Conservation (phyloP, 2,888 invertebrate genomes). For the Syrphus vitripennis region DNA sequence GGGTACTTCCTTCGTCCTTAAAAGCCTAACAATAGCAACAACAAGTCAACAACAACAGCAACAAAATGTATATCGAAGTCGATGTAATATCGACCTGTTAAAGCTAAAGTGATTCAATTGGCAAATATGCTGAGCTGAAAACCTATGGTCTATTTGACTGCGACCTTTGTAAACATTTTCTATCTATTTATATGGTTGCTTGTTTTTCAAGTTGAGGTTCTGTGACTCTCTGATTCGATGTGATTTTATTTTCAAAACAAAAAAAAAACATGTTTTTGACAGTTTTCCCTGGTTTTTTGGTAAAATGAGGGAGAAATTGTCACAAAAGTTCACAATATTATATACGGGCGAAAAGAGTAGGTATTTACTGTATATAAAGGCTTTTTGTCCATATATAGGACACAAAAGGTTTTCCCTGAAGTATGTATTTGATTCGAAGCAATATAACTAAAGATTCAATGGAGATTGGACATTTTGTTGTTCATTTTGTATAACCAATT, state of each 20-base stretch:
- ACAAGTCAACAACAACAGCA: background rate
- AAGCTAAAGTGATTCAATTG: conserved; percentile 34
- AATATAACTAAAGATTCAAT: background rate
- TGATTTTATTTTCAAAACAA: conserved; percentile 1
- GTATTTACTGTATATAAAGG: background rate
- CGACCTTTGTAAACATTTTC: conserved; percentile 61
- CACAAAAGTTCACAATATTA: background rate
- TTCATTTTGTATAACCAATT: background rate
- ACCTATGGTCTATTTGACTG: conserved; percentile 35
- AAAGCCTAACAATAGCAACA: background rate
- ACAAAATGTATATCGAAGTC: background rate
- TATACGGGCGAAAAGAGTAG: background rate
- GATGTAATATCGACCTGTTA: conserved; percentile 20
- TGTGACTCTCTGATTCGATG: conserved; percentile 39
- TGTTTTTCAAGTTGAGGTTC: conserved; percentile 51
- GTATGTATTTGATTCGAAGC: background rate
- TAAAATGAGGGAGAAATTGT: background rate
- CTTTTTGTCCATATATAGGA: background rate
- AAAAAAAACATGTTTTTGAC: background rate
- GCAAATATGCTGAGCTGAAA: conserved; percentile 55
- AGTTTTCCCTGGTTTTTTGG: background rate
- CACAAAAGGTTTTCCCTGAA: background rate
- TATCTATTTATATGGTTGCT: background rate
- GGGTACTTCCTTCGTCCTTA: background rate
- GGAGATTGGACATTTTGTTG: background rate